Conservation (phyloP, 1,140 invertebrate genomes). For the Acyrthosiphon pisum region DNA sequence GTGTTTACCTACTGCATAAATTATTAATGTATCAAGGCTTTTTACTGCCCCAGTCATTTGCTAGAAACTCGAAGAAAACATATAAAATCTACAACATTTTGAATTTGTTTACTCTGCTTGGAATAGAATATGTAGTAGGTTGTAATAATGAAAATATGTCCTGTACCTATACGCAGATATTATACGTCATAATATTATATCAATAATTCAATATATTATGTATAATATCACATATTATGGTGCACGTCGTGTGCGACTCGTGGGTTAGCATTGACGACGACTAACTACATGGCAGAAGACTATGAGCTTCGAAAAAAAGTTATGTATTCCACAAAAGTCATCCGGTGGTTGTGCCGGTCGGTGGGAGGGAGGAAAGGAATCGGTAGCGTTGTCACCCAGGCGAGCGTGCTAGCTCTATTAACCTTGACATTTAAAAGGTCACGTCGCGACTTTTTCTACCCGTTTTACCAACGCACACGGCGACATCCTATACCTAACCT, state of each 20-base stretch:
- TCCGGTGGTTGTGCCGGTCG: not conserved
- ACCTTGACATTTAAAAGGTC: constrained; percentile 43
- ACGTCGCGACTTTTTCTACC: not conserved
- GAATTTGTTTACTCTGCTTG: not conserved
- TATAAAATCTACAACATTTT: not conserved
- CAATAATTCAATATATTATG: no score
- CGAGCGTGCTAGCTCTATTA: constrained; percentile 8
- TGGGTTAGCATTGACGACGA: not conserved
- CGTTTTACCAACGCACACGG: not conserved
- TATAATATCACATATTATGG: no score
- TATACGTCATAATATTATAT: no score
- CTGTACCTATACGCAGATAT: no score
- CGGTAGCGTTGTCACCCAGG: constrained; percentile 11
- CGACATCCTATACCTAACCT: not conserved
- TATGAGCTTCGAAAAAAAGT: not conserved
- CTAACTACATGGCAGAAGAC: not conserved
- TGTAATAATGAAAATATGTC: no score
- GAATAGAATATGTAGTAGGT: not conserved
- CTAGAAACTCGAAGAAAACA: not conserved
- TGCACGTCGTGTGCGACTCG: no score
- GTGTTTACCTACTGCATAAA: not conserved
- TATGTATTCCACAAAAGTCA: not conserved
- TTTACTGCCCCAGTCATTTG: not conserved
- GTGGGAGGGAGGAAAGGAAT: not conserved
- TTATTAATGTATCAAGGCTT: not conserved